A percentile compares a stretch with the other conserved stretches of the same genome.
These are phyloP conservation scores for Diadophis punctatus DNA, from an alignment of 2,113 vertebrate genomes.

Conservation along the genomic window DNA sequence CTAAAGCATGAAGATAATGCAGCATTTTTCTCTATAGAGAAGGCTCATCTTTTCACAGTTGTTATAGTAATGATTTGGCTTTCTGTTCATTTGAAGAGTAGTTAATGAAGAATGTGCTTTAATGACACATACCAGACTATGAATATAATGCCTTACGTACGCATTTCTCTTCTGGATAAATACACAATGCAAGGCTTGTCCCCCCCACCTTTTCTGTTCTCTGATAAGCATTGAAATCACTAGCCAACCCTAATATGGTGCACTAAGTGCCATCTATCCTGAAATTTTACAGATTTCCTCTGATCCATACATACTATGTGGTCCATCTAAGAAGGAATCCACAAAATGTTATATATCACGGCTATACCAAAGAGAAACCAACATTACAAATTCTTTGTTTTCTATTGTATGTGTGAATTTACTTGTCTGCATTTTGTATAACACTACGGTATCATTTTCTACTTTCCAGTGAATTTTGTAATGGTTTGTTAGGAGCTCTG, in stretches of 20 bases:
- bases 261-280: conserved; percentile 36
- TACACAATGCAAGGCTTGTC: conserved; percentile 33
- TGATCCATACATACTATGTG: conserved; percentile 34
- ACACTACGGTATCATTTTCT: background rate
- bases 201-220: conserved; percentile 19
- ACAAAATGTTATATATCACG: conserved; percentile 38
- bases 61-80: conserved; percentile 47
- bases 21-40: conserved; percentile 31
- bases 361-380: conserved; percentile 31
- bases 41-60: conserved; percentile 36
- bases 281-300: conserved; percentile 30
- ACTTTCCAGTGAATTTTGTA: conserved; percentile 14
- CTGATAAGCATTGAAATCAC: conserved; percentile 40
- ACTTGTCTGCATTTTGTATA: background rate
- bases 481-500: conserved; percentile 16
- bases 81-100: conserved; percentile 47
- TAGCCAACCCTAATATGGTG: conserved; percentile 49
- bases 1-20: conserved; percentile 11
- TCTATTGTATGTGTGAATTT: background rate
- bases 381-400: background rate
- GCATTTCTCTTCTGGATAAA: conserved; percentile 34
- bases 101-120: conserved; percentile 63
- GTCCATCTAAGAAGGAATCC: conserved; percentile 32
- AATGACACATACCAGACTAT: conserved; percentile 44
- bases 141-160: conserved; percentile 54